Evolutionary conservation across 2,888 invertebrate species (phyloP).

Genomic region (Drosophila borborema): DNA sequence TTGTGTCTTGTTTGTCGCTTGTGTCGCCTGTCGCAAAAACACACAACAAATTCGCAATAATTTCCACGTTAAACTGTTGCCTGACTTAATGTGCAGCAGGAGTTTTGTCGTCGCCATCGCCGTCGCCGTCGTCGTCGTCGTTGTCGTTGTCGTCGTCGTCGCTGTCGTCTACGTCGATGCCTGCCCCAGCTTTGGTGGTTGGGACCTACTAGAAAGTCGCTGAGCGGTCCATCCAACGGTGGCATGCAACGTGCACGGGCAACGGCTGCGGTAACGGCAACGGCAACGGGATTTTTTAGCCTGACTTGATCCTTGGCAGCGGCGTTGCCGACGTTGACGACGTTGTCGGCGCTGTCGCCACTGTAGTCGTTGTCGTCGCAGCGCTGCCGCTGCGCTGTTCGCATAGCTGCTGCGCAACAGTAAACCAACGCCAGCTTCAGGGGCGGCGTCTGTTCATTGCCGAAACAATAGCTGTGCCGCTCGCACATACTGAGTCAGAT

Average conservation of each 20-base stretch:
- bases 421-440: slow-evolving; percentile 61
- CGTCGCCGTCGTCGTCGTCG: slow-evolving; percentile 38
- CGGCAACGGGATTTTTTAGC: slow-evolving; percentile 37
- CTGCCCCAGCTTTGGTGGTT: slow-evolving; percentile 52
- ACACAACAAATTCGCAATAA: slow-evolving; percentile 84
- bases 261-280: slow-evolving; percentile 29
- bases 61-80: slow-evolving; percentile 84
- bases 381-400: slow-evolving; percentile 27
- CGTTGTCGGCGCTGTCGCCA: slow-evolving; percentile 9
- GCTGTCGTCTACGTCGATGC: slow-evolving; percentile 48
- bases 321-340: slow-evolving; percentile 11
- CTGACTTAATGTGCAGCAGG: slow-evolving; percentile 80
- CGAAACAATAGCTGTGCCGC: slow-evolving; percentile 47
- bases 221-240: slow-evolving; percentile 43
- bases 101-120: slow-evolving; percentile 80
- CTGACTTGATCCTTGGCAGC: slow-evolving; percentile 46
- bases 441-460: slow-evolving; percentile 62
- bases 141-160: slow-evolving; percentile 41
- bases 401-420: slow-evolving; percentile 68
- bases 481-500: slow-evolving; percentile 23
- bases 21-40: slow-evolving; percentile 69
- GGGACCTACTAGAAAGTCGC: slow-evolving; percentile 38
- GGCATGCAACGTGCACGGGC: slow-evolving; percentile 38
- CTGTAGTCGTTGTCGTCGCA: slow-evolving; percentile 8
- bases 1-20: slow-evolving; percentile 36